Evolutionary conservation across 1,140 invertebrate species (phyloP), one percentile per base, ranked within the genome.

Genomic region (Chrysoperla carnea): DNA sequence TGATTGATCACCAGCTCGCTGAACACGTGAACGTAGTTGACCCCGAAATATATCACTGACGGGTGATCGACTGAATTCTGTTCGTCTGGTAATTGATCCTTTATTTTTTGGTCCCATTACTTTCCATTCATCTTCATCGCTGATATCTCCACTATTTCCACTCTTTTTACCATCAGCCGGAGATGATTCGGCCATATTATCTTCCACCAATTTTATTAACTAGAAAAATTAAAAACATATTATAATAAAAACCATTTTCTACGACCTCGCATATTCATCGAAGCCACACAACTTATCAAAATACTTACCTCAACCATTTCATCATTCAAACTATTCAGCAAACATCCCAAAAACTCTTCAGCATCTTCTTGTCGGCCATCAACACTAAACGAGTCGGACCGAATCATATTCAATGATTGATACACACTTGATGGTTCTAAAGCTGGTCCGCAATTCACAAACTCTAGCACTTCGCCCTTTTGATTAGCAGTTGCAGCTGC

Each of bases 291-390:
- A n/a, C n/a, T n/a, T n/a, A 11, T 29, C 4, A n/a, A 29, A 29
- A n/a, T 31, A 48, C 52, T 48, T 55, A 85, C 80, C 63, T 89
- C 83, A 0, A 90, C 63, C 89, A 97, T 94, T 67, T 96, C 92
- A 61, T 96, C 92, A 61, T 94, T 91, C 29, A 96, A 72, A 28
- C 84, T 83, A 63, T 96, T 95, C 1, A 95, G 70, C 38, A 96
- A 68, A 62, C 83, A 91, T 9, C 84, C 84, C 1, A 95, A 68
- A 61, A 95, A 95, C 55, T 95, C 91, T 61, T 95, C 91, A 1
- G 91, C 91, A 66, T 95, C 91, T 60, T 95, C 89, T 58, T 95
- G 88, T 7, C 85, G 63, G 6, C 85, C 87, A 63, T 86, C 82
- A 45, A 84, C 68, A 39, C 73, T 68, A 52, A 76, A 76, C 14